Base-by-base conservation (phyloP, 2,888 invertebrate genomes). In the Salpingus planirostris region DNA sequence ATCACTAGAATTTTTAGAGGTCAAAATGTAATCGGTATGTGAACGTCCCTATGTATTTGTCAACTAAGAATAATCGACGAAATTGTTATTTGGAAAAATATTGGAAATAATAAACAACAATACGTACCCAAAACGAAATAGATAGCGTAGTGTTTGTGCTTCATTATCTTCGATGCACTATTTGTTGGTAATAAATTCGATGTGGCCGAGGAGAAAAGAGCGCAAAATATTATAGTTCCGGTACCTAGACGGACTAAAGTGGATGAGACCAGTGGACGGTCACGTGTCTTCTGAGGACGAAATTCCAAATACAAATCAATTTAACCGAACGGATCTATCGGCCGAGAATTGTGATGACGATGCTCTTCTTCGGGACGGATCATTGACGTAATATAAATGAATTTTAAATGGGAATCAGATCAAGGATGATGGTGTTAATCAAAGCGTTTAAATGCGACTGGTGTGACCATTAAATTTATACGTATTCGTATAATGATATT, bases 311-410 rank as follows among this genome's bases (percentile, higher is more conserved):
- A 29, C 35, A 35, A 36, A 36, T 36, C 36, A 36, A 36, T 36
- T 35, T 31, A 28, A 27, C 6, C 18, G 29, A 33, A 33, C 25
- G 33, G 23, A 37, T 27, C 30, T 26, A 13, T 24, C 22, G 11
- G n/a, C n/a, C n/a, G n/a, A n/a, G n/a, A n/a, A n/a, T n/a, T n/a
- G n/a, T n/a, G n/a, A n/a, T n/a, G n/a, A n/a, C 28, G 15, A 13
- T 27, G 26, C 26, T 37, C 18, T 14, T 34, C 31, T 31, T 38
- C 29, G 13, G 25, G 27, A 35, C 31, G 26, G 31, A 27, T 40
- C 28, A 43, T 48, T 49, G 51, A 49, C 51, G 47, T 44, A 49
- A 50, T 43, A n/a, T n/a, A n/a, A n/a, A n/a, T n/a, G n/a, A n/a
- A n/a, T n/a, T n/a, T n/a, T n/a, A 35, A 28, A 31, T 31, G 28